These are phyloP conservation scores for Ellobius talpinus DNA, from an alignment of 2,113 vertebrate species.

Conservation along the genomic window DNA sequence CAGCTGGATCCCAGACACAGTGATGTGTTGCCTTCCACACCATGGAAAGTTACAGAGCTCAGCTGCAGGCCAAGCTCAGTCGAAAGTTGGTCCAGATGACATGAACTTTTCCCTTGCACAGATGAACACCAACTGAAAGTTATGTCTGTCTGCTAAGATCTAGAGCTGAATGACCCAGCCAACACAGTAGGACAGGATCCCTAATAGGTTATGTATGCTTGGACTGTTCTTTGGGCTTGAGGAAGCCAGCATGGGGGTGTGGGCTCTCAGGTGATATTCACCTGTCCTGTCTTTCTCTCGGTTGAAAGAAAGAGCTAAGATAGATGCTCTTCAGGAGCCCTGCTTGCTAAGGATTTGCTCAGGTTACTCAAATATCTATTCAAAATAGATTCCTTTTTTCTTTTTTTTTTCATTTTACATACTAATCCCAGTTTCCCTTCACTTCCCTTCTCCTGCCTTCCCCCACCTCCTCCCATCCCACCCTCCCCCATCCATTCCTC, in stretches of 20 bases:
- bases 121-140: slow-evolving; percentile 70
- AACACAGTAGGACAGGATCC: neutral
- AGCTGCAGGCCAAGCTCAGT: slow-evolving; percentile 68
- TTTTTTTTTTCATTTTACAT: no score
- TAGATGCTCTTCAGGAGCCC: neutral
- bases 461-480: no score
- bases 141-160: slow-evolving; percentile 42
- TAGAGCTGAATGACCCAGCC: neutral
- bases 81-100: slow-evolving; percentile 75
- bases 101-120: slow-evolving; percentile 64
- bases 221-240: neutral
- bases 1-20: slow-evolving; percentile 79
- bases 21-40: slow-evolving; percentile 79
- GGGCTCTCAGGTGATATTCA: neutral
- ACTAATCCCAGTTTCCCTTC: no score
- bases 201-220: neutral
- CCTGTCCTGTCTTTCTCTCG: neutral
- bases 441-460: no score
- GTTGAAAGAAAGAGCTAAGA: slow-evolving; percentile 11
- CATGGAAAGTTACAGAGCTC: slow-evolving; percentile 82
- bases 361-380: neutral
- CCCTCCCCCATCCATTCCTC: no score
- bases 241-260: neutral
- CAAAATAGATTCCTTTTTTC: neutral
- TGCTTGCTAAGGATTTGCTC: slow-evolving; percentile 11